Evolutionary conservation across 2,797 vertebrate species (phyloP), one percentile per base, ranked within the genome.

Genomic region (Alectoris magna): DNA sequence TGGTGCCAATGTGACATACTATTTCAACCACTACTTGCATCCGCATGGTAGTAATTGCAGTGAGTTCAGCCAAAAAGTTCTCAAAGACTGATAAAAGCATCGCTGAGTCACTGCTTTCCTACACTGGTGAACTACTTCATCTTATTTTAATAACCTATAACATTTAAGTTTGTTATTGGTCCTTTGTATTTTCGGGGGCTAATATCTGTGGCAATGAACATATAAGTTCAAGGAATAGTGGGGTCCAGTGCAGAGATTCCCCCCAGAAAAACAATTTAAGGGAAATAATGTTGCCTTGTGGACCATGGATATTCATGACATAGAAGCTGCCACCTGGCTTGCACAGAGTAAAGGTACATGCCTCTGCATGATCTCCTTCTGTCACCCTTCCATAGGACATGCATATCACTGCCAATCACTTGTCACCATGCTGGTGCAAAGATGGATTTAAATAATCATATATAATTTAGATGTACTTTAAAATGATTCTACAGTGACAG

Each of bases 381-480:
- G 2, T 21, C 23, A 1, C 12, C 44, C 43, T 70, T 27, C n/a
- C n/a, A 16, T 0, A 0, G 26, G 23, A 38, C 0, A 1, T 21
- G 11, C 13, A 27, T n/a, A 38, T 24, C 2, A 0, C 9, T 18
- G 22, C 26, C 1, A 1, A 23, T 21, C 8, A 6, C 18, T 76
- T 67, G n/a, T 72, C 48, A 85, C 10, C 14, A 6, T 9, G 9
- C 26, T 55, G 4, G 1, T 3, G 1, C 15, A 43, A 90, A 80
- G 22, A 15, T 66, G 9, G 11, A 21, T n/a, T 73, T 59, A 56
- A 10, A 48, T 68, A 68, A 11, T 11, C 21, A 36, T 36, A 56
- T 23, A 36, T 34, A n/a, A 55, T 69, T 64, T 51, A 51, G 14
- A 49, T 16, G 69, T 66, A 6, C 11, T 77, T 74, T 80, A 14